A percentile compares a stretch with the other conserved stretches of the same genome.
Evolutionary conservation across 2,888 invertebrate genomes (phyloP).

Genomic region (Apotomis betuletana): DNA sequence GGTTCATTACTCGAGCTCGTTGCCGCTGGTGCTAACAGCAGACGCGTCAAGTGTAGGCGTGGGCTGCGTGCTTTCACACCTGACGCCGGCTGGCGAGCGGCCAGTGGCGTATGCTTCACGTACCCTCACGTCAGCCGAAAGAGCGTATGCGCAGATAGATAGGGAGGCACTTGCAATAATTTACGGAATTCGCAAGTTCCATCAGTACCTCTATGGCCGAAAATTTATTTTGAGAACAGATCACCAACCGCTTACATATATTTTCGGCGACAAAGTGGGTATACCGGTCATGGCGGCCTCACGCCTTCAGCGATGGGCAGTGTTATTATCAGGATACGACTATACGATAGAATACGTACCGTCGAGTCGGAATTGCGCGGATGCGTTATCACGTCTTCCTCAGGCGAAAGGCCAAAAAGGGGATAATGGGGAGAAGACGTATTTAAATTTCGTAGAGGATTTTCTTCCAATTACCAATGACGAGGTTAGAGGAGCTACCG

Average conservation of each 20-base stretch:
- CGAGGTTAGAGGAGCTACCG: neutral
- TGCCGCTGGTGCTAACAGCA: constrained; percentile 15
- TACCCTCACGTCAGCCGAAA: constrained; percentile 16
- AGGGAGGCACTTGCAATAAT: constrained; percentile 19
- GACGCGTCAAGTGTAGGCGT: constrained; percentile 10
- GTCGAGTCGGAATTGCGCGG: neutral
- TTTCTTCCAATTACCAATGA: neutral
- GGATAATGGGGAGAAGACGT: neutral
- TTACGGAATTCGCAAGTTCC: constrained; percentile 3
- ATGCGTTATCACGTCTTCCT: constrained; percentile 5
- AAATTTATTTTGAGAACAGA: constrained; percentile 1
- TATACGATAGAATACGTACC: constrained; percentile 5
- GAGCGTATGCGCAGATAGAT: constrained; percentile 21
- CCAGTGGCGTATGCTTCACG: constrained; percentile 21
- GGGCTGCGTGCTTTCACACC: too few species aligned
- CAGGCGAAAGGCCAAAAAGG: too few species aligned
- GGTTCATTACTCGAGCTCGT: constrained; percentile 10
- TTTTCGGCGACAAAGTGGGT: neutral
- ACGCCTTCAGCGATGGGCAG: constrained; percentile 9
- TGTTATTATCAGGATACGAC: constrained; percentile 8
- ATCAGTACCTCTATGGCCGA: constrained; percentile 18
- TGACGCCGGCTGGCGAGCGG: too few species aligned
- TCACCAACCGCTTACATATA: constrained; percentile 2
- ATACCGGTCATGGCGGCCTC: too few species aligned
- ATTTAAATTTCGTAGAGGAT: neutral